A percentile compares a stretch with the other conserved stretches of the same genome.
Evolutionary conservation across 2,113 vertebrate genomes (phyloP).

Genomic region (Misgurnus anguillicaudatus): DNA sequence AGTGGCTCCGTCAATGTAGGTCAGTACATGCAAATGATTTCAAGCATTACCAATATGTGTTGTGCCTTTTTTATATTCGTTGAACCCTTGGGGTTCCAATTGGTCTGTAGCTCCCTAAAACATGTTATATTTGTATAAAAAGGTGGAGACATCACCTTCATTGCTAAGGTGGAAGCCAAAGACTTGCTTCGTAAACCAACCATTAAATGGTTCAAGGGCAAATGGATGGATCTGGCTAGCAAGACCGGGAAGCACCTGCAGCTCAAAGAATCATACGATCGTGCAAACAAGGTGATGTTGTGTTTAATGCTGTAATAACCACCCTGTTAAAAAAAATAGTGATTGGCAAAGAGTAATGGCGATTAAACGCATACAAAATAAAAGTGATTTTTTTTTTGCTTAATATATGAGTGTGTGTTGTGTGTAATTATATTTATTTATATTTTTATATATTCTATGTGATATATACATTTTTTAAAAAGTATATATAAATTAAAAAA

Average conservation of each 20-base stretch:
- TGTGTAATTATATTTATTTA: no score
- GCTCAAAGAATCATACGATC: constrained; percentile 94
- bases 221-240: constrained; percentile 99
- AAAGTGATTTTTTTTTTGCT: no score
- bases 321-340: no score
- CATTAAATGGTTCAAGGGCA: constrained; percentile 97
- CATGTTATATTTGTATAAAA: not conserved
- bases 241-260: constrained; percentile 97
- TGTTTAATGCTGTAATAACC: not conserved
- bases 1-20: constrained; percentile 84
- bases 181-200: constrained; percentile 94
- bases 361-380: no score
- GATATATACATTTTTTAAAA: no score
- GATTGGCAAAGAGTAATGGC: no score
- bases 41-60: not conserved
- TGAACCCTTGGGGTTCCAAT: not conserved
- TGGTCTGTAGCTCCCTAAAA: not conserved
- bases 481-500: no score
- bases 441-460: no score
- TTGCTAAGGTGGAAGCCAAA: constrained; percentile 95
- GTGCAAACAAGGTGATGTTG: constrained; percentile 81
- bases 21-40: constrained; percentile 73
- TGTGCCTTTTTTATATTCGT: not conserved
- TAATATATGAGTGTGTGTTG: no score
- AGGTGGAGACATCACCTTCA: constrained; percentile 91